A percentile compares a stretch with the other conserved stretches of the same genome.
These are phyloP conservation scores for Thereva unica DNA, from an alignment of 2,888 invertebrate genomes.

Conservation along the genomic window DNA sequence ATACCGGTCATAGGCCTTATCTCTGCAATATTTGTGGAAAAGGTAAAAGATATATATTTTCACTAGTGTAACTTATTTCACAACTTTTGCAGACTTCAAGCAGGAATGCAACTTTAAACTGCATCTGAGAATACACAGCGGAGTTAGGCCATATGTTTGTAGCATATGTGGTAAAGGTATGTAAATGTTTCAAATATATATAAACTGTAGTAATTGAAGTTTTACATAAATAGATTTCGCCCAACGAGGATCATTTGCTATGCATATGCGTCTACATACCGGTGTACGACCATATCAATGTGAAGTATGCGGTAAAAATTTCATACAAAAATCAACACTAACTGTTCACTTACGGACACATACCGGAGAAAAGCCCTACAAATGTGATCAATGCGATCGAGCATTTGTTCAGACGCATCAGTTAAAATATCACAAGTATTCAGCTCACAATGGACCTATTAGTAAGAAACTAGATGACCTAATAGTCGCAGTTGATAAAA, in stretches of 20 bases:
- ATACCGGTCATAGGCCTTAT: constrained; percentile 40
- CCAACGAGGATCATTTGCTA: constrained; percentile 39
- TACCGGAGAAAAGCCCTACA: constrained; percentile 41
- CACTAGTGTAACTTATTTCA: background rate
- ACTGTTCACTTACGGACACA: constrained; percentile 42
- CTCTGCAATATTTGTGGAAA: constrained; percentile 42
- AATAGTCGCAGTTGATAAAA: background rate
- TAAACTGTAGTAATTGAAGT: background rate
- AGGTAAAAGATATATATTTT: constrained; percentile 16
- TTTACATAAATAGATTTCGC: constrained; percentile 29
- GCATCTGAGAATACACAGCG: constrained; percentile 39
- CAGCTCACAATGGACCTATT: constrained; percentile 32
- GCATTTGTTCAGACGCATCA: constrained; percentile 41
- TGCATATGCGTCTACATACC: constrained; percentile 42
- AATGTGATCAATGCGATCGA: constrained; percentile 40
- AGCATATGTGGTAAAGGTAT: constrained; percentile 40
- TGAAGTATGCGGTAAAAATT: constrained; percentile 42
- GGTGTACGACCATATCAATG: constrained; percentile 41
- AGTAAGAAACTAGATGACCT: background rate
- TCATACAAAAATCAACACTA: constrained; percentile 41
- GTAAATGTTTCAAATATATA: background rate
- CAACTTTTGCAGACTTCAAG: constrained; percentile 33
- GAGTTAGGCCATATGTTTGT: constrained; percentile 40
- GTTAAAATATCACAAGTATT: constrained; percentile 41
- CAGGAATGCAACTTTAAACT: constrained; percentile 41